Evolutionary conservation across 2,888 invertebrate genomes (phyloP).

Genomic region (Plebejus melissa): DNA sequence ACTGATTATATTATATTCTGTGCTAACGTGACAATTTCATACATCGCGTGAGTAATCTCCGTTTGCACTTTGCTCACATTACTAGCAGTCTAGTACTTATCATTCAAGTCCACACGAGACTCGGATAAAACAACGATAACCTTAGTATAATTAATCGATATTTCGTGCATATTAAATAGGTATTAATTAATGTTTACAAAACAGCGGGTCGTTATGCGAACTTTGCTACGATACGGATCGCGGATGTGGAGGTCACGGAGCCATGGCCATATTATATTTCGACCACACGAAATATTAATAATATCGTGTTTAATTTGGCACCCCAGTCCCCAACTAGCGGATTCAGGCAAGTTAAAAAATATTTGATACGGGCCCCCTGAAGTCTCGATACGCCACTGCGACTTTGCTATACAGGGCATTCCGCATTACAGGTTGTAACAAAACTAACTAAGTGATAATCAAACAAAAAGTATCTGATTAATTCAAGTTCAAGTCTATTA

Average conservation of each 20-base stretch:
- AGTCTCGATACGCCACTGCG: too few species aligned
- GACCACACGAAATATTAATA: neutral
- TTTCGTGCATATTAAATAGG: neutral
- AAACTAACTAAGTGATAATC: too few species aligned
- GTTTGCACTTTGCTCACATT: constrained; percentile 2
- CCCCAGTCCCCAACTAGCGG: too few species aligned
- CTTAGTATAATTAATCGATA: neutral
- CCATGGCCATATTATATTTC: neutral
- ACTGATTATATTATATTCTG: too few species aligned
- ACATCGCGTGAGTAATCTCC: neutral
- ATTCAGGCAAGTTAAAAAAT: too few species aligned
- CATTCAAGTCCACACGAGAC: constrained; percentile 3
- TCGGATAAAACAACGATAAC: neutral
- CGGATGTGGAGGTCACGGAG: neutral
- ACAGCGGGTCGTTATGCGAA: neutral
- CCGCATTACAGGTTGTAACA: too few species aligned
- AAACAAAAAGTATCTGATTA: too few species aligned
- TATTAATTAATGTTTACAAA: constrained; percentile 3
- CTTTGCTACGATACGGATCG: neutral
- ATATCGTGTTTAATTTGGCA: too few species aligned
- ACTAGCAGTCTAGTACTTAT: neutral
- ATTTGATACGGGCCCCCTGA: too few species aligned
- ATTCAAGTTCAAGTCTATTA: too few species aligned
- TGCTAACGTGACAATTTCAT: too few species aligned
- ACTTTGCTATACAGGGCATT: too few species aligned